These are phyloP conservation scores for Phanerotoma sp. DNA, from an alignment of 2,888 invertebrate species.

Conservation along the genomic window DNA sequence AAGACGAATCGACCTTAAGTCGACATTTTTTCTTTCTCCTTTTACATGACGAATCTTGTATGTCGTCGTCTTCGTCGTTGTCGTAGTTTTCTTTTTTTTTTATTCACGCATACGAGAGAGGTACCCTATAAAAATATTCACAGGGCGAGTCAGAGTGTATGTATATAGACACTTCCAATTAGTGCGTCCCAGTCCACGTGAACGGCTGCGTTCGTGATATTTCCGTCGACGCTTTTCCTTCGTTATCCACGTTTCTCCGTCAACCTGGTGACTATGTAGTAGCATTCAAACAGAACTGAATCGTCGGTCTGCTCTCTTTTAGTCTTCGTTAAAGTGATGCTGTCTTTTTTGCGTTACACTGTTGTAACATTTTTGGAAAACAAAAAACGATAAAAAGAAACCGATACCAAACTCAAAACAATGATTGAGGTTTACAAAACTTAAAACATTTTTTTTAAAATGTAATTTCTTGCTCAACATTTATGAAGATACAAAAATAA, in stretches of 20 bases:
- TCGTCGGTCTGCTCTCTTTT: conserved; percentile 16
- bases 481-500: too few species aligned
- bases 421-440: too few species aligned
- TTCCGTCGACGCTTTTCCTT: conserved; percentile 52
- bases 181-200: conserved; percentile 49
- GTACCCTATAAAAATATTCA: conserved; percentile 28
- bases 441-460: too few species aligned
- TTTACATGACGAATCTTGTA: too few species aligned
- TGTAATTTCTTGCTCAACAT: too few species aligned
- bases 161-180: conserved; percentile 50
- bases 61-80: too few species aligned
- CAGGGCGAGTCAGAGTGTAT: conserved; percentile 35
- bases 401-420: too few species aligned
- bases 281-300: conserved; percentile 13
- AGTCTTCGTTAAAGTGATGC: conserved; percentile 22
- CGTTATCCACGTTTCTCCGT: conserved; percentile 33
- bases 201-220: conserved; percentile 48
- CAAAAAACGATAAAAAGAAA: too few species aligned
- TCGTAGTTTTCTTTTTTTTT: too few species aligned
- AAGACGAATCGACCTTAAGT: too few species aligned
- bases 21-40: too few species aligned
- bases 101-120: conserved; percentile 12
- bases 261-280: conserved; percentile 29
- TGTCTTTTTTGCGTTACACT: conserved; percentile 12
- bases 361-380: conserved; percentile 10